Base-by-base conservation (phyloP, 2,113 vertebrate species). In the Protomyctophum bolini region DNA sequence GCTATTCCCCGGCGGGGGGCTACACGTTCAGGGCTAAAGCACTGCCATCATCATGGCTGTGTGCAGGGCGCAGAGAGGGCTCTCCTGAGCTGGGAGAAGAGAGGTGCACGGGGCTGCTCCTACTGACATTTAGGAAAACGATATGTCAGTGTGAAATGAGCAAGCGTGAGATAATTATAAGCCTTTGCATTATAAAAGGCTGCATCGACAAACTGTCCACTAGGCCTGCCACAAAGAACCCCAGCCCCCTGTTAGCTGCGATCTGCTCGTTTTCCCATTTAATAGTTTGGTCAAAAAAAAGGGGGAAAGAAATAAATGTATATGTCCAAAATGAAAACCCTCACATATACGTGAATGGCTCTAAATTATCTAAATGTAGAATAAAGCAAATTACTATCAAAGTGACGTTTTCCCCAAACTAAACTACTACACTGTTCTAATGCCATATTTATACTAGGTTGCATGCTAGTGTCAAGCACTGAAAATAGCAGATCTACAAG, bases 41-140 rank as follows among this genome's bases (percentile, higher is more conserved):
- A 73, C 72, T 1, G 54, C 89, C 84, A 93, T 95, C 92, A 87
- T 90, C 92, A 94, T 77, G 86, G 87, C 91, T 94, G 92, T 93
- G 92, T 74, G 86, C 85, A 83, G 92, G 92, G 91, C 92, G 93
- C 90, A 87, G 74, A 83, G 87, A 82, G 82, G 82, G 82, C 76
- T 89, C 84, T 87, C 72, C 68, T 64, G 87, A 82, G 86, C 77
- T 66, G 77, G 80, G 83, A 83, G 70, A 56, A 75, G 82, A 83
- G 75, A 81, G 91, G 85, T 76, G 68, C 84, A 86, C 88, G 81
- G 87, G 21, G 90, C 91, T 87, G 89, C 88, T 87, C 72, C 84
- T 87, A 91, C 90, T 96, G 95, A 95, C 96, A 97, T 98, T 99
- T 97, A 95, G 95, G 92, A 92, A 93, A 94, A 91, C 89, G 91